Base-by-base conservation (phyloP, 2,797 vertebrate species). In the Chloroceryle inda region DNA sequence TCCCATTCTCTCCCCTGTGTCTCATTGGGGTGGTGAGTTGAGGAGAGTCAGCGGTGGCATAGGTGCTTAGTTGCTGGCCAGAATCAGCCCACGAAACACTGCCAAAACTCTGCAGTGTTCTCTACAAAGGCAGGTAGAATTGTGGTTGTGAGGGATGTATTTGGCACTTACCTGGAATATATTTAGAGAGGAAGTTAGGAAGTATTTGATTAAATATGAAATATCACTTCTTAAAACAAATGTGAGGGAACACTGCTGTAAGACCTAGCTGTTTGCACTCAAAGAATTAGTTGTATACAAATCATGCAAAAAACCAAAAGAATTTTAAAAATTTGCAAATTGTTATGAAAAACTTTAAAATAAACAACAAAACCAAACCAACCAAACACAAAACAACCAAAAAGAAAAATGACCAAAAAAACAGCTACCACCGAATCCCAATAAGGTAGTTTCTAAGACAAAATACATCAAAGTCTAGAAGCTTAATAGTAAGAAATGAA, bases 51-150 rank as follows among this genome's bases (percentile, higher is more conserved):
- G 24, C 3, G 2, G 50, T 6, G 8, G 5, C 24, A 18, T 12
- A 23, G 4, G 5, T 15, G 13, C 40, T 64, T 15, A 58, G 27
- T 17, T 69, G 11, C 18, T 37, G 35, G 27, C 12, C 49, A 77
- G 14, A 56, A 62, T 13, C 3, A 0, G 29, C 45, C 29, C 33
- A 9, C 31, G 10, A n/a, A n/a, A 35, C 13, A 2, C 45, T 61
- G 59, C 15, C 1, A 0, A 35, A 63, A 27, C 4, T 13, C 61
- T 35, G 5, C 3, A 11, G 6, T 0, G 1, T 31, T 6, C 4
- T 37, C 44, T 52, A 19, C 19, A 53, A 59, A 61, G 33, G 5
- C 12, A 56, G 37, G 22, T 11, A 52, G 55, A 52, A 81, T 58
- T 10, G 14, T 40, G 7, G 8, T 47, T 4, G 1, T 31, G 23